Evolutionary conservation across 2,888 invertebrate species (phyloP).

Genomic region (Cantharis rustica): DNA sequence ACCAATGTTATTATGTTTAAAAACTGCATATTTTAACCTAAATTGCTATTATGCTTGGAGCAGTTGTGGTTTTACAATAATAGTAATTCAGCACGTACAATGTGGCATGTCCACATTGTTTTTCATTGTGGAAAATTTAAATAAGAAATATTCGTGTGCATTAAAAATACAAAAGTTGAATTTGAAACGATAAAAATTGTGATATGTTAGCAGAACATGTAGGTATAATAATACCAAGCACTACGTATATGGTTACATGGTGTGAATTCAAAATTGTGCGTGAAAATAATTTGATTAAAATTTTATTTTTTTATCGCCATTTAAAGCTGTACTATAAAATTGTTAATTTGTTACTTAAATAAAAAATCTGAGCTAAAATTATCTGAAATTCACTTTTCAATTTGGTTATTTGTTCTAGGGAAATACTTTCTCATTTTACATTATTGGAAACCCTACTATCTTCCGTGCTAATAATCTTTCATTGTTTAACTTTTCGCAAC

Average conservation of each 20-base stretch:
- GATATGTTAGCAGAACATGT: neutral
- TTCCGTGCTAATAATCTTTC: neutral
- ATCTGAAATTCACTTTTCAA: neutral
- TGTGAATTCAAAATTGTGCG: neutral
- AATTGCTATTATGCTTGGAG: neutral
- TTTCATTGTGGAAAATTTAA: neutral
- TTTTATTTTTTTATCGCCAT: neutral
- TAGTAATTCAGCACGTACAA: neutral
- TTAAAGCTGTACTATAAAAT: neutral
- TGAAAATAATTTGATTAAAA: neutral
- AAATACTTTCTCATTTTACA: neutral
- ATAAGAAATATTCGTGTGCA: neutral
- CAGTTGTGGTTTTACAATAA: neutral
- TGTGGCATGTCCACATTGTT: neutral
- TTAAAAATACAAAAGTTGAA: neutral
- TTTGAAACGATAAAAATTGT: neutral
- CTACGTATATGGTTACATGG: neutral
- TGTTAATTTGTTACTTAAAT: neutral
- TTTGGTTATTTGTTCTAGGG: neutral
- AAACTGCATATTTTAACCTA: neutral
- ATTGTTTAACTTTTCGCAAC: neutral
- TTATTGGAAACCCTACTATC: neutral
- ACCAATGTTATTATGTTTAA: neutral
- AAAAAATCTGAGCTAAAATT: neutral
- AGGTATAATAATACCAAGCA: neutral